Base-by-base conservation (phyloP, 2,888 invertebrate genomes). In the Petrolisthes cinctipes region DNA sequence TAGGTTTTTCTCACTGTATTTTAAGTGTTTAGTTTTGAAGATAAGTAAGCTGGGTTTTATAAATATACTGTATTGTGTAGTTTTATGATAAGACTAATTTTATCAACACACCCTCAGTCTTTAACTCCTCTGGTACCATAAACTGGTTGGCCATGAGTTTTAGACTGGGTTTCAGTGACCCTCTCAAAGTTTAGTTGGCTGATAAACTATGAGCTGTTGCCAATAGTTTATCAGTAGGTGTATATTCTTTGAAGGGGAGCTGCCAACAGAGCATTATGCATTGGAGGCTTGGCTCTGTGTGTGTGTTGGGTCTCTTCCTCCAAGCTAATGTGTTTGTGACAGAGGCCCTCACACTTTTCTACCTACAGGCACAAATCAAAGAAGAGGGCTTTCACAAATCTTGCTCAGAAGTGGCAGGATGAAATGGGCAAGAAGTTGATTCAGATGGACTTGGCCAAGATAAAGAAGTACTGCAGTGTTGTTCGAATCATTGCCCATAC, bases 361-460 rank as follows among this genome's bases (percentile, higher is more conserved):
- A 61, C 73, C 83, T 88, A 91, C 93, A 99, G 99, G 99, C 99
- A 98, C 95, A 97, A 98, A 94, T 97, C 98, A 94, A 98, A 99
- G 96, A 99, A 99, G 97, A 99, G 99, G 97, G 99, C 99, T 91
- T 99, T 99, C 94, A 97, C 98, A 91, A 99, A 99, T 94, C 95
- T 97, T 91, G 96, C 97, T 93, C 99, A 99, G 94, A 99, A 99
- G 94, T 99, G 99, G 99, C 96, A 97, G 92, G 99, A 99, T 94
- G 97, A 97, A 92, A 95, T 97, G 92, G 99, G 99, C 89, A 97
- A 97, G 93, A 97, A 98, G 94, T 97, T 97, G 91, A 99, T 99
- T 93, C 98, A 99, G 92, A 96, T 96, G 92, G 98, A 99, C 93
- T 96, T 99, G 93, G 96, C 96, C 94, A 99, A 98, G 94, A 98